These are phyloP conservation scores for Eubasilissa splendida DNA, from an alignment of 2,888 invertebrate genomes.

Conservation along the genomic window DNA sequence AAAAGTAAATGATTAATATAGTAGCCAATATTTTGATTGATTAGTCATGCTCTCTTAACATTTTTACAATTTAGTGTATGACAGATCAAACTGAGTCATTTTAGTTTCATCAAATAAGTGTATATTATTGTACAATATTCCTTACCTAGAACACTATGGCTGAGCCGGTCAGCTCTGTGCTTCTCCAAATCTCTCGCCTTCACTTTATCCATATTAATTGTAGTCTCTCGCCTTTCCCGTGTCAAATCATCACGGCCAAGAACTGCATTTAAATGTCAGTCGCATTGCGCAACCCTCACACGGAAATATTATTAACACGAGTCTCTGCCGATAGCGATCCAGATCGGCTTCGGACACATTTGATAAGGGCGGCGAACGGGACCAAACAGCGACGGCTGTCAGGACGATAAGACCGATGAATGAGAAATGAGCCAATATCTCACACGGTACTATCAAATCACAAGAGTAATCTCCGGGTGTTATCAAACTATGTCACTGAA, in stretches of 20 bases:
- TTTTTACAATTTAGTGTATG: too few species aligned
- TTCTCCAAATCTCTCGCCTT: constrained; percentile 52
- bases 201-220: constrained; percentile 53
- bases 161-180: constrained; percentile 53
- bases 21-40: too few species aligned
- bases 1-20: too few species aligned
- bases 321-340: constrained; percentile 5
- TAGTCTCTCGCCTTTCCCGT: constrained; percentile 21
- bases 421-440: background rate
- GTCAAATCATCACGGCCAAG: constrained; percentile 24
- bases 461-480: background rate
- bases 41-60: too few species aligned
- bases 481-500: constrained; percentile 32
- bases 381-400: background rate
- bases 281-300: constrained; percentile 21
- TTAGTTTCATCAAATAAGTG: background rate
- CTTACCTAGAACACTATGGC: constrained; percentile 57
- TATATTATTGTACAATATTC: background rate
- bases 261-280: constrained; percentile 44
- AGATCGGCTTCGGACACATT: background rate
- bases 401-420: background rate
- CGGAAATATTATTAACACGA: constrained; percentile 1
- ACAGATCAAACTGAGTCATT: background rate
- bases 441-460: constrained; percentile 16
- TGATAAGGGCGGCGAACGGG: constrained; percentile 21